A percentile compares a stretch with the other conserved stretches of the same genome.
Evolutionary conservation across 2,113 vertebrate genomes (phyloP).

Genomic region (Rhodinocichla rosea): DNA sequence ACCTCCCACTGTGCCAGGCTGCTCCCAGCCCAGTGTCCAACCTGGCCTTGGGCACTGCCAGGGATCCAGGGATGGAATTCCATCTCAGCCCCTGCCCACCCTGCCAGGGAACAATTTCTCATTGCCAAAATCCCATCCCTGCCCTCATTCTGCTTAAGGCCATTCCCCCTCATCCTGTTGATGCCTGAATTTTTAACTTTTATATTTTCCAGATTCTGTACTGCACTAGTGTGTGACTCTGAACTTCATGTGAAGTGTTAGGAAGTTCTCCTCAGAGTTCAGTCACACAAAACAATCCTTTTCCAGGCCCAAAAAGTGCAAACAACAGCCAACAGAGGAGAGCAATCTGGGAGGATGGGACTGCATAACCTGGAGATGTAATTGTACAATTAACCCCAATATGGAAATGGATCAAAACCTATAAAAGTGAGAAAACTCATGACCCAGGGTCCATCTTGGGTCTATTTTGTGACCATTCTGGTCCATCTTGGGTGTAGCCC

Average conservation of each 20-base stretch:
- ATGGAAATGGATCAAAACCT: neutral
- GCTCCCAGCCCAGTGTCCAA: neutral
- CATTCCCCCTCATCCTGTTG: neutral
- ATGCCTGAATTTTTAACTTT: neutral
- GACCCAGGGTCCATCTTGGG: neutral
- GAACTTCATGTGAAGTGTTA: no score
- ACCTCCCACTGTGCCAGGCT: neutral
- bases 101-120: neutral
- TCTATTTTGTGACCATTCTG: no score
- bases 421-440: neutral
- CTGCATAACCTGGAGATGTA: neutral
- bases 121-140: neutral
- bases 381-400: neutral
- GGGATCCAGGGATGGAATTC: neutral
- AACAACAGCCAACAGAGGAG: fast-evolving
- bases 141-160: no score
- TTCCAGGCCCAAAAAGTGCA: neutral
- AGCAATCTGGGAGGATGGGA: neutral
- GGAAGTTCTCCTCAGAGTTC: neutral
- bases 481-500: neutral
- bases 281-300: neutral
- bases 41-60: neutral
- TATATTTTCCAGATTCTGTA: neutral
- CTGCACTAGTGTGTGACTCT: neutral
- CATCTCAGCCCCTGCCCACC: neutral